A percentile compares a stretch with the other conserved stretches of the same genome.
Conservation (phyloP, 2,113 vertebrate genomes). For the Silurus meridionalis region DNA sequence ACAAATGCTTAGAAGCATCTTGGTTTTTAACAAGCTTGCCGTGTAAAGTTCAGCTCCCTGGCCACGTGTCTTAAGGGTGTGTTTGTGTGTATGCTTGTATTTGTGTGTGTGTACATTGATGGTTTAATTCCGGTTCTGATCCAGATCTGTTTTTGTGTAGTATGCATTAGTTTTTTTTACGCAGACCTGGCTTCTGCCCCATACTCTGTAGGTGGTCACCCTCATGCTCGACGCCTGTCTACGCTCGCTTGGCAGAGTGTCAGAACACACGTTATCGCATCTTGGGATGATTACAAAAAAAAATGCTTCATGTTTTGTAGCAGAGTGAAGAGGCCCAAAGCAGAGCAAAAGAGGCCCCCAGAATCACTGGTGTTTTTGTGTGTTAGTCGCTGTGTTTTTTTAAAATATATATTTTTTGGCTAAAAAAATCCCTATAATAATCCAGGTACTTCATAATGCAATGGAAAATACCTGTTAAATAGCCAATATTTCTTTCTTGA, state of each 20-base stretch:
- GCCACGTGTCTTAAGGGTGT: conserved; percentile 36
- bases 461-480: background rate
- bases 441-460: background rate
- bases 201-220: conserved; percentile 48
- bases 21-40: conserved; percentile 31
- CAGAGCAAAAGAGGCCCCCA: conserved; percentile 43
- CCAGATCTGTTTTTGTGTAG: conserved; percentile 3
- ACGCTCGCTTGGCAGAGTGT: conserved; percentile 48
- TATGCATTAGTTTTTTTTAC: conserved; percentile 6
- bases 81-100: background rate
- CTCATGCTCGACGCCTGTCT: conserved; percentile 31
- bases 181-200: conserved; percentile 42
- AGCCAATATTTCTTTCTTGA: background rate
- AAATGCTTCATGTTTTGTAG: conserved; percentile 36
- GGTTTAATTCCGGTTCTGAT: conserved; percentile 18
- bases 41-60: conserved; percentile 4
- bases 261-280: conserved; percentile 54
- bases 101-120: background rate
- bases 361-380: conserved; percentile 1
- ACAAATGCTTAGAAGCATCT: conserved; percentile 37
- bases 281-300: conserved; percentile 56
- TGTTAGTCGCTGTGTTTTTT: background rate
- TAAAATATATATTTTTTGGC: background rate
- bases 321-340: conserved; percentile 15
- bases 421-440: background rate